phyloP scores from a whole-genome alignment of 2,113 vertebrate genomes.

The Bubo blakistoni region DNA sequence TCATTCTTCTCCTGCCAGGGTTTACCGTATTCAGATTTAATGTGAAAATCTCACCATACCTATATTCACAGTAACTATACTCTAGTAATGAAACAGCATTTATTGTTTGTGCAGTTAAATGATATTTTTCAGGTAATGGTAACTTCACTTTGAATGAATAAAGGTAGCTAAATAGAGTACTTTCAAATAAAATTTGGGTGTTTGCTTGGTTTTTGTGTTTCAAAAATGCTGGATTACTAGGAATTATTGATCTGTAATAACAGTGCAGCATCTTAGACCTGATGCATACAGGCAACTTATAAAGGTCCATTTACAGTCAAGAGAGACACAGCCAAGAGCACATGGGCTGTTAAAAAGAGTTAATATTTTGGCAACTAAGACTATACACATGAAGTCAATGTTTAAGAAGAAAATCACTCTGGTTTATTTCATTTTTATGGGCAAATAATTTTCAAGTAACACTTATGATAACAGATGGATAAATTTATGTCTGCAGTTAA shows the following conservation, averaged over 20 bases:
- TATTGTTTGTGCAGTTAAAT: not conserved
- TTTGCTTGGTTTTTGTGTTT: not conserved
- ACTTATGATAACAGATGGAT: slow-evolving; percentile 59
- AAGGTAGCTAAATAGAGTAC: not conserved
- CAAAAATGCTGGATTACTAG: not conserved
- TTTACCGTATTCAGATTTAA: not conserved
- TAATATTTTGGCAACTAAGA: slow-evolving; percentile 52
- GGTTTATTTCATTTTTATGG: slow-evolving; percentile 68
- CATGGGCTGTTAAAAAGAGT: slow-evolving; percentile 61
- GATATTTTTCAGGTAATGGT: not conserved
- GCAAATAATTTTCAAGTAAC: slow-evolving; percentile 61
- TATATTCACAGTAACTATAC: not conserved
- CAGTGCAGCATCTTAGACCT: not conserved
- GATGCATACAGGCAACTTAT: not conserved
- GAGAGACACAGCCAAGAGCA: not conserved
- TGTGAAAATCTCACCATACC: not conserved
- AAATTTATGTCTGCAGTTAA: slow-evolving; percentile 61
- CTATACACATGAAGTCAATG: slow-evolving; percentile 5
- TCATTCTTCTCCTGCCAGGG: not conserved
- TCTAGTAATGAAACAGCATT: not conserved
- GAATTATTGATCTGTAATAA: not conserved
- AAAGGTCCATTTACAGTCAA: not conserved
- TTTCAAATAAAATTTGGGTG: not conserved
- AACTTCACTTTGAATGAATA: not conserved
- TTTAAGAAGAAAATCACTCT: slow-evolving; percentile 32